Percentiles rank a stretch among this genome's conserved stretches.
These are phyloP conservation scores for Moxostoma hubbsi DNA, from an alignment of 2,797 vertebrate genomes.

Conservation along the genomic window DNA sequence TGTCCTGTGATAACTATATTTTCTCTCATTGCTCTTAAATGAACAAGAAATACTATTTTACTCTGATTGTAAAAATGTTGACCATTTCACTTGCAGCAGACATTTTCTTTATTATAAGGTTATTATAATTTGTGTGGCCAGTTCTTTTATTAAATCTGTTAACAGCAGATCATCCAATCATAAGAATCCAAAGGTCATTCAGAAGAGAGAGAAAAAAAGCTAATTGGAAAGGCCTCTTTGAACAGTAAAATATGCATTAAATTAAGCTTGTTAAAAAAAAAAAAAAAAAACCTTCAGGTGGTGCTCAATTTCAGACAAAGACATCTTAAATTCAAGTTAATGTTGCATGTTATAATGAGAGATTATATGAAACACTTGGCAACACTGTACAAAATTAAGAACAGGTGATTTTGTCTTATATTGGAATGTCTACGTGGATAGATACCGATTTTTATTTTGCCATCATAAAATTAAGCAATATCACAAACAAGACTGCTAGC, in stretches of 20 bases:
- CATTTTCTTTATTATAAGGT: background rate
- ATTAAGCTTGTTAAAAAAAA: constrained; percentile 1
- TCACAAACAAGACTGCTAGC: no score
- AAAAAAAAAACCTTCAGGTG: background rate
- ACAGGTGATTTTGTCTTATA: background rate
- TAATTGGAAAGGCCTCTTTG: constrained; percentile 9
- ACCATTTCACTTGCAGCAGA: no score
- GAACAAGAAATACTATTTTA: background rate
- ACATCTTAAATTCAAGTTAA: background rate
- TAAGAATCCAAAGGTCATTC: background rate
- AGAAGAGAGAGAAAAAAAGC: background rate
- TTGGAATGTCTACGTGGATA: no score
- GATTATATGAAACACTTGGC: background rate
- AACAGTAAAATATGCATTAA: background rate
- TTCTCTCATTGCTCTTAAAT: background rate
- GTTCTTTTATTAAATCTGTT: background rate
- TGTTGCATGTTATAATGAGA: background rate
- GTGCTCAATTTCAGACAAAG: no score
- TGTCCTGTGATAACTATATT: background rate
- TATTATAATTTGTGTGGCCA: constrained; percentile 25
- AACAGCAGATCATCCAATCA: background rate
- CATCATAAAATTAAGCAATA: no score
- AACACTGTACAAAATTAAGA: background rate
- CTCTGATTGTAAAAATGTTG: background rate
- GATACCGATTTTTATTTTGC: no score